A percentile compares a stretch with the other conserved stretches of the same genome.
These are phyloP conservation scores for Cydia amplana DNA, from an alignment of 1,140 invertebrate genomes.

Conservation along the genomic window DNA sequence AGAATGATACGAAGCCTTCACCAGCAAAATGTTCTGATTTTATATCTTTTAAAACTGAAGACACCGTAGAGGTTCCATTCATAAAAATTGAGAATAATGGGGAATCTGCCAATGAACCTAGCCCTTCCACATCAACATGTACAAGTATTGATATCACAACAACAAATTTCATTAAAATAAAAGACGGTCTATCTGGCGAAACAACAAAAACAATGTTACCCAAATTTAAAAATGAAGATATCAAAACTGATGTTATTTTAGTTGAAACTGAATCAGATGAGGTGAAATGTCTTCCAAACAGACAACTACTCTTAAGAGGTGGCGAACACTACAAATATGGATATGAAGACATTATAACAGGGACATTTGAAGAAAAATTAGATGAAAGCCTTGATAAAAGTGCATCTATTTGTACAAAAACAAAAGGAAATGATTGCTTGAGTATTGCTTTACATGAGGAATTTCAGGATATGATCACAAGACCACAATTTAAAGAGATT, in stretches of 20 bases:
- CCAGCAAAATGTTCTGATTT: slow-evolving; percentile 38
- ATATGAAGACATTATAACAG: slow-evolving; percentile 71
- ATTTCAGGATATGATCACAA: slow-evolving; percentile 69
- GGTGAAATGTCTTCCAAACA: neutral
- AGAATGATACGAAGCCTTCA: neutral
- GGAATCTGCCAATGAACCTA: neutral
- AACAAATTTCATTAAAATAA: neutral
- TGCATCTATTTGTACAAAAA: slow-evolving; percentile 44
- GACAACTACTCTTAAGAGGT: neutral
- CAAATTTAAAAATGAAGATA: neutral
- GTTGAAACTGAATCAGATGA: neutral
- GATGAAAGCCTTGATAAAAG: slow-evolving; percentile 57
- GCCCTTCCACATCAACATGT: neutral
- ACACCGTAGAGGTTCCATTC: neutral
- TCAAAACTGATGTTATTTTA: neutral
- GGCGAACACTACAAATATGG: slow-evolving; percentile 64
- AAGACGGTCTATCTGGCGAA: neutral
- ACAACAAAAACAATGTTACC: neutral
- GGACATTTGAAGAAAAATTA: slow-evolving; percentile 68
- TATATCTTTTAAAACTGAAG: slow-evolving; percentile 39
- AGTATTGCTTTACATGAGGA: slow-evolving; percentile 52
- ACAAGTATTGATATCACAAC: neutral
- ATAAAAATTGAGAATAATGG: neutral
- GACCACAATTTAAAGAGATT: slow-evolving; percentile 79
- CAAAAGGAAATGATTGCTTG: slow-evolving; percentile 44